Conservation (phyloP, 2,797 vertebrate species). For the Typhlichthys subterraneus region DNA sequence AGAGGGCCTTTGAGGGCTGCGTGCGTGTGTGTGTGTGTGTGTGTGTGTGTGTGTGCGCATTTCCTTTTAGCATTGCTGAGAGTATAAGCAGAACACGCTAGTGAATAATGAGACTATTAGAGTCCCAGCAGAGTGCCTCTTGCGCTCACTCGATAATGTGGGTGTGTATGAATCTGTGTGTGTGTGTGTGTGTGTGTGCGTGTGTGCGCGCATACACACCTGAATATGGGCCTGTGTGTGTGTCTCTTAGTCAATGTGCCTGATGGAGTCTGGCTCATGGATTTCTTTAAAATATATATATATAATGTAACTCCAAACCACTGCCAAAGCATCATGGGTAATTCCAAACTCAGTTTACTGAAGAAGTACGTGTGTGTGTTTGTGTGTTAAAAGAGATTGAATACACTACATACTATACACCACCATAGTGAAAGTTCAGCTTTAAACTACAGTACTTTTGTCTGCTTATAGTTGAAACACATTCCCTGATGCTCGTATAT, state of each 20-base stretch:
- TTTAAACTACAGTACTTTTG: constrained; percentile 9
- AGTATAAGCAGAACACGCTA: constrained; percentile 51
- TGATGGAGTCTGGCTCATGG: constrained; percentile 54
- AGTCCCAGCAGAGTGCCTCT: constrained; percentile 52
- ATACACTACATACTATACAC: no score
- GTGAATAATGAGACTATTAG: constrained; percentile 76
- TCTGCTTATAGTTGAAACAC: no score
- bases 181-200: constrained; percentile 8
- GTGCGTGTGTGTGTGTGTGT: constrained; percentile 7
- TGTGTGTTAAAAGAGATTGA: background rate
- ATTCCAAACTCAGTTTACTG: constrained; percentile 42
- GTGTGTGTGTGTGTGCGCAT: constrained; percentile 10
- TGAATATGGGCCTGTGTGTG: constrained; percentile 17
- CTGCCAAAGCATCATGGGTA: constrained; percentile 46
- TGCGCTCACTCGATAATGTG: constrained; percentile 63
- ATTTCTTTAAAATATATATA: constrained; percentile 26
- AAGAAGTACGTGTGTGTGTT: constrained; percentile 17
- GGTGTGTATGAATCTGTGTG: constrained; percentile 25
- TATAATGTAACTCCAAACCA: no score
- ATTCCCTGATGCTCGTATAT: background rate
- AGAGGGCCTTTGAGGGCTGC: background rate
- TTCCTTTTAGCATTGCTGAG: constrained; percentile 50
- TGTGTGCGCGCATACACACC: background rate
- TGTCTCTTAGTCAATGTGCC: constrained; percentile 53
- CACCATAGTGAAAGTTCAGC: no score